Percentiles rank a stretch among this genome's conserved stretches.
phyloP scores from a whole-genome alignment of 2,888 invertebrate species.

The Chironomus riparius region DNA sequence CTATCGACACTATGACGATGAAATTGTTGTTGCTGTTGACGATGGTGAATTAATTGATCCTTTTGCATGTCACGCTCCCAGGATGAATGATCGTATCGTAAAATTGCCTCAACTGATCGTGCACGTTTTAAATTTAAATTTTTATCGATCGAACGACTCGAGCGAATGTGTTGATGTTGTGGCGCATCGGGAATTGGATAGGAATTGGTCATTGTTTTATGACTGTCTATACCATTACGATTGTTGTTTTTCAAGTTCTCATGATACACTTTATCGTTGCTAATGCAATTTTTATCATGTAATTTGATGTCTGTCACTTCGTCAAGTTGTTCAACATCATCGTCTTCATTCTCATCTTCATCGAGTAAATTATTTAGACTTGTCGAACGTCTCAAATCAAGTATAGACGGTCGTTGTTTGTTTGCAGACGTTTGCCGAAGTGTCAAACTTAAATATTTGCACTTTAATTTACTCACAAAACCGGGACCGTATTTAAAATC shows the following conservation, averaged over 20 bases:
- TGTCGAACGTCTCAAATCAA: constrained; percentile 64
- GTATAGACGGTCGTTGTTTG: constrained; percentile 56
- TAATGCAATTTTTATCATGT: neutral
- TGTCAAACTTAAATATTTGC: constrained; percentile 77
- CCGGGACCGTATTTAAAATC: constrained; percentile 86
- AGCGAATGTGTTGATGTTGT: constrained; percentile 24
- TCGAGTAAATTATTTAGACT: constrained; percentile 79
- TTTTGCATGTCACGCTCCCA: constrained; percentile 34
- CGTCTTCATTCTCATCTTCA: constrained; percentile 57
- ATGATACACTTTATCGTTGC: neutral
- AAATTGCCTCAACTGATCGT: constrained; percentile 74
- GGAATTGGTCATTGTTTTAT: constrained; percentile 18
- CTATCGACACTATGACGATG: neutral
- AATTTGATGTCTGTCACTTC: constrained; percentile 35
- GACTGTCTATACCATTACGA: neutral
- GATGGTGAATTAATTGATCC: constrained; percentile 21
- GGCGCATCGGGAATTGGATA: neutral
- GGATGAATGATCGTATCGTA: constrained; percentile 51
- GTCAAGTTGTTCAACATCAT: constrained; percentile 37
- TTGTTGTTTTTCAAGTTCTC: constrained; percentile 21
- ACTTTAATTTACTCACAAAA: constrained; percentile 78
- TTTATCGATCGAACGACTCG: constrained; percentile 12
- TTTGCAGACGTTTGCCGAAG: constrained; percentile 57
- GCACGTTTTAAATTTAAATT: constrained; percentile 59
- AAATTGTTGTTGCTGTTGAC: neutral